phyloP scores from a whole-genome alignment of 2,888 invertebrate genomes.

The Bibio marci region DNA sequence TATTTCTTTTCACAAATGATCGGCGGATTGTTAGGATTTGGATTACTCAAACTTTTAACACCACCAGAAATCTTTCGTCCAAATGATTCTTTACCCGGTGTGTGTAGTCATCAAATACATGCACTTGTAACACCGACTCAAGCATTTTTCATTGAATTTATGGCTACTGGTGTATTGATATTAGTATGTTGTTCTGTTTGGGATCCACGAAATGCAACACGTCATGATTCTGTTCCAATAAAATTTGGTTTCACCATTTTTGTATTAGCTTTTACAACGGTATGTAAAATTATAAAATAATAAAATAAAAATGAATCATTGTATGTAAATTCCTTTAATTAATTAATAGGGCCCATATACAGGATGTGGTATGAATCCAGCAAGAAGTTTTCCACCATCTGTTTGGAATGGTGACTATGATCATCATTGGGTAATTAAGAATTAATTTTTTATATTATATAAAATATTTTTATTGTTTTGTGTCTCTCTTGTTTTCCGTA shows the following conservation, averaged over 20 bases:
- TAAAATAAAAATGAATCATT: neutral
- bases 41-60: constrained; percentile 40
- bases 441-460: too few species aligned
- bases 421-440: constrained; percentile 41
- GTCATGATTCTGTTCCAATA: constrained; percentile 44
- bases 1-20: constrained; percentile 47
- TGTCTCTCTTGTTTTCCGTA: constrained; percentile 4
- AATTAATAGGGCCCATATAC: constrained; percentile 46
- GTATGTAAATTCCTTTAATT: constrained; percentile 3
- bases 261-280: constrained; percentile 46
- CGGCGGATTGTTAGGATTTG: constrained; percentile 53
- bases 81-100: constrained; percentile 21
- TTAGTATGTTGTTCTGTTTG: constrained; percentile 52
- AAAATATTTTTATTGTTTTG: too few species aligned
- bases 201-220: constrained; percentile 49
- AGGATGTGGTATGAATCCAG: constrained; percentile 56
- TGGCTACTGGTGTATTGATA: constrained; percentile 44
- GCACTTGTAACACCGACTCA: constrained; percentile 31
- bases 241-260: constrained; percentile 51
- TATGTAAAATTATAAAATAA: too few species aligned
- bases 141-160: constrained; percentile 42
- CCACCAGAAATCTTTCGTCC: constrained; percentile 20
- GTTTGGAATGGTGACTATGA: constrained; percentile 47
- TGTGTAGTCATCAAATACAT: constrained; percentile 46
- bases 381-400: constrained; percentile 52